Percentiles rank a stretch among this genome's conserved stretches.
phyloP scores from a whole-genome alignment of 2,797 vertebrate species.

The Rhabdophis nuchalis region DNA sequence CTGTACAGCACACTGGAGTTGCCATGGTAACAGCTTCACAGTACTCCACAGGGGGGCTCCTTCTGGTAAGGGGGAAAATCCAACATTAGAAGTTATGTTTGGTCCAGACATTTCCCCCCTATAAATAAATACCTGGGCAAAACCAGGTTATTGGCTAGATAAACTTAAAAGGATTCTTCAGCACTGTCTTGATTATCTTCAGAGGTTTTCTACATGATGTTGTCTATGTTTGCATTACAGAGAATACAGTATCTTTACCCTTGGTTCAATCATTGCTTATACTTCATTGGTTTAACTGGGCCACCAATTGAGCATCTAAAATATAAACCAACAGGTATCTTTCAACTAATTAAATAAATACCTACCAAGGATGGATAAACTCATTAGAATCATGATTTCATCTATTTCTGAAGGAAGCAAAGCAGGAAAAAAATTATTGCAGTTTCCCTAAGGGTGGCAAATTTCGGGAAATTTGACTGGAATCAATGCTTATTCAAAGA shows the following conservation, averaged over 20 bases:
- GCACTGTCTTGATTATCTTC: not conserved
- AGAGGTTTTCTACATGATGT: not conserved
- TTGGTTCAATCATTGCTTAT: not conserved
- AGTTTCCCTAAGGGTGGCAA: not conserved
- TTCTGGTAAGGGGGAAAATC: too few relatives aligned
- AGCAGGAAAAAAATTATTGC: not conserved
- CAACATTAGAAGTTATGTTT: too few relatives aligned
- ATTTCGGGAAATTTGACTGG: not conserved
- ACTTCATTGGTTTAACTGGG: not conserved
- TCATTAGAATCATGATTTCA: not conserved
- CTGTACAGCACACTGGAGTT: too few relatives aligned
- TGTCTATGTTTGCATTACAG: not conserved
- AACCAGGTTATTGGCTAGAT: not conserved
- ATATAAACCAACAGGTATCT: not conserved
- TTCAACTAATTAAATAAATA: not conserved
- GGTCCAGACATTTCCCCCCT: too few relatives aligned
- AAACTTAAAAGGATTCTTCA: not conserved
- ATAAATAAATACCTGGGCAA: too few relatives aligned
- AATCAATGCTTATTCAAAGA: not conserved
- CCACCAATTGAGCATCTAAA: not conserved
- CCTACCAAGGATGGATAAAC: not conserved
- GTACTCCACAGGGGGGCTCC: too few relatives aligned
- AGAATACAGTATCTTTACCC: not conserved
- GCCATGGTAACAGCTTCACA: too few relatives aligned
- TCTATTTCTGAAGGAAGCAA: not conserved